phyloP scores from a whole-genome alignment of 2,797 vertebrate species.

The Dallia pectoralis region DNA sequence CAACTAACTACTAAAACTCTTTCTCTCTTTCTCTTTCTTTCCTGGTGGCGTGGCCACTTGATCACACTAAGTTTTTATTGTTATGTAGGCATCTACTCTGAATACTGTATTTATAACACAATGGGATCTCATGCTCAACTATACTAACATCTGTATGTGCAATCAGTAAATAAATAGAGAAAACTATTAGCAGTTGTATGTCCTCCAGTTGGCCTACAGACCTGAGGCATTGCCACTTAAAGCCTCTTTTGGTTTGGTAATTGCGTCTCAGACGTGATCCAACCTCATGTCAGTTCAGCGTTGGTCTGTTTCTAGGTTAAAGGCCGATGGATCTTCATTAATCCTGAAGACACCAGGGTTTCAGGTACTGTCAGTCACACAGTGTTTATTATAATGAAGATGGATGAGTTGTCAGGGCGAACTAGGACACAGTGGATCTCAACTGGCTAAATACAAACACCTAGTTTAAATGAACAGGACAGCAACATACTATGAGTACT shows the following conservation, averaged over 20 bases:
- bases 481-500: background rate
- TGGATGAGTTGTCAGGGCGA: conserved; percentile 65
- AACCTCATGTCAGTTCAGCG: background rate
- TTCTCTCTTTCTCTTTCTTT: background rate
- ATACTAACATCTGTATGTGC: background rate
- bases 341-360: conserved; percentile 61
- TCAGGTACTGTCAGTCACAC: conserved; percentile 52
- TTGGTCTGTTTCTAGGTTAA: conserved; percentile 17
- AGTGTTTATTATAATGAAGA: conserved; percentile 69
- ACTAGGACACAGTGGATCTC: conserved; percentile 65
- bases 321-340: conserved; percentile 59
- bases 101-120: background rate
- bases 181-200: background rate
- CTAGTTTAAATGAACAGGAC: conserved; percentile 45
- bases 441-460: conserved; percentile 64
- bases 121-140: background rate
- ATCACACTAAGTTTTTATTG: conserved; percentile 36
- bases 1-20: background rate
- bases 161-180: background rate
- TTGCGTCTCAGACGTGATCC: background rate
- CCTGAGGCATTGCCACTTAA: background rate
- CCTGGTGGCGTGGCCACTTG: conserved; percentile 24
- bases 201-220: background rate
- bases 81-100: conserved; percentile 29
- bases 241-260: background rate